phyloP scores from a whole-genome alignment of 2,797 vertebrate genomes.

The Pseudochromis fuscus region DNA sequence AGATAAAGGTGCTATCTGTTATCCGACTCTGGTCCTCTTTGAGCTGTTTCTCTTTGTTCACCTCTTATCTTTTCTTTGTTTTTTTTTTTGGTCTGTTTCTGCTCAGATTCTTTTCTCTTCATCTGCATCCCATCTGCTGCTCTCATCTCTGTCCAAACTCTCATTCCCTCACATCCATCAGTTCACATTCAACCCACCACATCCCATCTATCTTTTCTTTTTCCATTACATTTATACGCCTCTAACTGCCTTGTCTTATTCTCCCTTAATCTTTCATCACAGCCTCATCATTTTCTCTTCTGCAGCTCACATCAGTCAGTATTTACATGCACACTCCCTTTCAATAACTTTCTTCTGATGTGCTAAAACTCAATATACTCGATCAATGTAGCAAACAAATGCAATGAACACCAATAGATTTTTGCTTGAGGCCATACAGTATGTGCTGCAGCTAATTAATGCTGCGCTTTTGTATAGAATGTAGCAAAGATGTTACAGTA shows the following conservation, averaged over 20 bases:
- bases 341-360: not conserved
- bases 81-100: constrained; percentile 3
- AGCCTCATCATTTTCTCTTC: not conserved
- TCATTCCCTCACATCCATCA: constrained; percentile 49
- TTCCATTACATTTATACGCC: not conserved
- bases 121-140: constrained; percentile 27
- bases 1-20: constrained; percentile 37
- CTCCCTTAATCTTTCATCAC: not conserved
- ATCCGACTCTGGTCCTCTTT: constrained; percentile 17
- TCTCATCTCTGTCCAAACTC: constrained; percentile 49
- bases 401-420: constrained; percentile 29
- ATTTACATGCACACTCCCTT: not conserved
- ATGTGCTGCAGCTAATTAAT: constrained; percentile 19
- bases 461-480: not conserved
- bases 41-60: constrained; percentile 11
- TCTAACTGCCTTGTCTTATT: not conserved
- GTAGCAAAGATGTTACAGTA: not conserved
- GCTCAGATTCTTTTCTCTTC: constrained; percentile 16
- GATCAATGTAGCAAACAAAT: constrained; percentile 28
- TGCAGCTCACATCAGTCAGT: not conserved
- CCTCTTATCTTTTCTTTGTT: constrained; percentile 22
- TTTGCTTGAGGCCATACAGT: not conserved
- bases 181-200: constrained; percentile 4
- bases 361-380: constrained; percentile 21
- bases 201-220: constrained; percentile 12